These are phyloP conservation scores for Drosophila watanabei DNA, from an alignment of 1,140 invertebrate species.

Conservation along the genomic window DNA sequence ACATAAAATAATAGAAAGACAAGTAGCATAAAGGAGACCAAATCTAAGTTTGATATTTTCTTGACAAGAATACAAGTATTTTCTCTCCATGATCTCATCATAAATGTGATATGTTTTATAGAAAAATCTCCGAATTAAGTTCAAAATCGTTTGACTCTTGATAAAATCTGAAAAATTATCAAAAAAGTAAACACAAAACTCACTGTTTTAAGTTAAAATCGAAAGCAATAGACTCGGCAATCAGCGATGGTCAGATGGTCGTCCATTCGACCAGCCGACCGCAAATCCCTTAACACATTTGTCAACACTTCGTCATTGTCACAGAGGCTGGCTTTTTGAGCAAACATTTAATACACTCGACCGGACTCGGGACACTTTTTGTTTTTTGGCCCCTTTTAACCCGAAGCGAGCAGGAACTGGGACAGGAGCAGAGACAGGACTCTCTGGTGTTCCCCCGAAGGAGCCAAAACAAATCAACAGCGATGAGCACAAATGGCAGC, in stretches of 20 bases:
- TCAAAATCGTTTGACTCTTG: background rate
- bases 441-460: conserved; percentile 22
- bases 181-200: background rate
- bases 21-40: background rate
- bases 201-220: conserved; percentile 53
- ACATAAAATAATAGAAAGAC: background rate
- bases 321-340: conserved; percentile 40
- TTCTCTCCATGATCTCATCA: background rate
- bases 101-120: too few relatives aligned
- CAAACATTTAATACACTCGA: conserved; percentile 82
- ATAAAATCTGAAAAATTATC: background rate
- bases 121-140: background rate
- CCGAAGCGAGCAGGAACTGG: conserved; percentile 16
- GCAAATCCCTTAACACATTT: conserved; percentile 85
- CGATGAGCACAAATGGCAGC: conserved; percentile 78
- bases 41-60: background rate
- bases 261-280: conserved; percentile 60
- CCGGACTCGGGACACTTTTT: conserved; percentile 29
- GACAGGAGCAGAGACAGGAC: background rate
- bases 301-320: conserved; percentile 85
- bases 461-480: conserved; percentile 77
- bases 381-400: conserved; percentile 44
- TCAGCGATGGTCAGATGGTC: conserved; percentile 54
- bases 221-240: conserved; percentile 67
- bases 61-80: too few relatives aligned